Evolutionary conservation across 1,140 invertebrate genomes (phyloP).

Genomic region (Solen grandis): DNA sequence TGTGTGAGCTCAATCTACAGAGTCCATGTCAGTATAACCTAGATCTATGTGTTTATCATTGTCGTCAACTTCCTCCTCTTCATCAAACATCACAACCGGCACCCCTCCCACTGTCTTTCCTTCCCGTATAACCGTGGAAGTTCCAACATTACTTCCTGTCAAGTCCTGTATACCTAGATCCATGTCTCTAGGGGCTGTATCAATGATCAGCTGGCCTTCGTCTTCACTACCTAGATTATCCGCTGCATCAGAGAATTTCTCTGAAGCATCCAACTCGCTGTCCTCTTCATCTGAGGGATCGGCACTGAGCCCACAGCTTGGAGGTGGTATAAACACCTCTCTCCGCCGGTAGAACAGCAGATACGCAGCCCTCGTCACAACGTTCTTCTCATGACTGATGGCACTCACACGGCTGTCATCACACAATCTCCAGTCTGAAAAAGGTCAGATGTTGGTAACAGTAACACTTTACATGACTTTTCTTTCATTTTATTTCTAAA

Average conservation of each 20-base stretch:
- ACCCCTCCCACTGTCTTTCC: conserved; percentile 31
- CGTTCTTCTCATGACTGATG: conserved; percentile 76
- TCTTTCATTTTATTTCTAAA: too few species aligned
- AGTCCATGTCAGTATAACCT: conserved; percentile 76
- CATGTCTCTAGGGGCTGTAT: neutral
- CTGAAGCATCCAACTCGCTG: conserved; percentile 15
- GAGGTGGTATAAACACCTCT: conserved; percentile 46
- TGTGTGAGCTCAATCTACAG: conserved; percentile 67
- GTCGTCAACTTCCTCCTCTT: conserved; percentile 40
- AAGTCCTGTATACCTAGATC: neutral
- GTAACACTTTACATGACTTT: too few species aligned
- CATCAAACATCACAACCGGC: neutral
- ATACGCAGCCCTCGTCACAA: conserved; percentile 81
- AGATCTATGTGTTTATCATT: conserved; percentile 51
- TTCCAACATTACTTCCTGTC: neutral
- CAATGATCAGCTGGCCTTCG: neutral
- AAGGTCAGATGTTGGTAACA: too few species aligned
- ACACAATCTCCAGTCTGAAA: conserved; percentile 82
- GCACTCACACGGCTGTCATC: conserved; percentile 81
- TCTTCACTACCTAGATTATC: neutral
- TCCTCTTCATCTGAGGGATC: conserved; percentile 30
- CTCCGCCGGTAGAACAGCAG: conserved; percentile 82
- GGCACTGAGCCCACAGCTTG: neutral
- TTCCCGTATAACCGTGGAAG: conserved; percentile 27
- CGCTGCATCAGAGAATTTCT: neutral